Evolutionary conservation across 2,888 invertebrate genomes (phyloP).

Genomic region (Trichogramma evanescens): DNA sequence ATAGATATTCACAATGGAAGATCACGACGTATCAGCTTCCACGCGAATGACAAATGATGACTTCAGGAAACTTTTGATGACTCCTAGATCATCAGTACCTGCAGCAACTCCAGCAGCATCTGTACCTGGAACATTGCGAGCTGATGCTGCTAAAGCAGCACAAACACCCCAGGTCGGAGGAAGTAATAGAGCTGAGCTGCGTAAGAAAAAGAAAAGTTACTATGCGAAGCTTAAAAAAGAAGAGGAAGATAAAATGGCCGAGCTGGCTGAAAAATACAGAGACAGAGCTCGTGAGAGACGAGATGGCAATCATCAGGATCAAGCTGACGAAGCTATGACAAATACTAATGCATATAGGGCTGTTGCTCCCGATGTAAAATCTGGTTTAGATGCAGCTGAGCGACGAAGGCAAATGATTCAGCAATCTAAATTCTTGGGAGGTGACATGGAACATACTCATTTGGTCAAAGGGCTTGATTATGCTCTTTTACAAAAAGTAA

Average conservation of each 20-base stretch:
- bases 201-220: conserved; percentile 89
- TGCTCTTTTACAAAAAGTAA: conserved; percentile 82
- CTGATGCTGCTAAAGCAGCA: conserved; percentile 63
- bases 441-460: conserved; percentile 99
- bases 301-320: conserved; percentile 76
- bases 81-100: conserved; percentile 72
- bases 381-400: conserved; percentile 91
- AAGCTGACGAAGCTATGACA: conserved; percentile 75
- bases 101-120: conserved; percentile 51
- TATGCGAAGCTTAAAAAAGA: conserved; percentile 91
- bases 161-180: conserved; percentile 41
- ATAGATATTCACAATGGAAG: conserved; percentile 37
- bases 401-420: conserved; percentile 89
- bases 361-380: conserved; percentile 93
- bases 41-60: conserved; percentile 92
- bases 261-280: conserved; percentile 86
- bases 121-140: conserved; percentile 58
- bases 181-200: conserved; percentile 62
- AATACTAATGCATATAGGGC: conserved; percentile 84
- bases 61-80: conserved; percentile 91
- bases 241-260: conserved; percentile 90
- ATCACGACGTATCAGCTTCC: conserved; percentile 49
- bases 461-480: conserved; percentile 97
- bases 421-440: conserved; percentile 99
- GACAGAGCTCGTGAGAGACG: conserved; percentile 86